phyloP scores from a whole-genome alignment of 2,797 vertebrate genomes.

The Buphagus erythrorhynchus region DNA sequence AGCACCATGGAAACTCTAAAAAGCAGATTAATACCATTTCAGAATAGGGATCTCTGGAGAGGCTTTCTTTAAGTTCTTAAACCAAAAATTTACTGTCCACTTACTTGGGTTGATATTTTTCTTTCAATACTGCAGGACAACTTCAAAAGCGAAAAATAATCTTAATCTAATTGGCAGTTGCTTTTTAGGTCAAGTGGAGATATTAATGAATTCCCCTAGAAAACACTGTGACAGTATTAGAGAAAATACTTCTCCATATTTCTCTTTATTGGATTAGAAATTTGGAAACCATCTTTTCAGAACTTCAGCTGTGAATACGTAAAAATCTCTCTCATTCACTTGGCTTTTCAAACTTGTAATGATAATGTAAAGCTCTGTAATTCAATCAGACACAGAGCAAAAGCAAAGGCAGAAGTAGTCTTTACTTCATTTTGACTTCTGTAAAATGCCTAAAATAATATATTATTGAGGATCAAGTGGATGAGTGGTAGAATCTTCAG shows the following conservation, averaged over 20 bases:
- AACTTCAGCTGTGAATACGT: not conserved
- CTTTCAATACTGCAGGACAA: not conserved
- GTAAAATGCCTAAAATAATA: not conserved
- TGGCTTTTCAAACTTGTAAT: not conserved
- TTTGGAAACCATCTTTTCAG: not conserved
- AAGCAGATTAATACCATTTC: not conserved
- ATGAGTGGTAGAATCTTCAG: not conserved
- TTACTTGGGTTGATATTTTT: not conserved
- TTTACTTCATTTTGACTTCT: not conserved
- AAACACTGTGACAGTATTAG: not conserved
- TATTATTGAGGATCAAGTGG: not conserved
- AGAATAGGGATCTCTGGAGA: not conserved
- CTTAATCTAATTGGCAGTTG: not conserved
- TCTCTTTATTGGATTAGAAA: not conserved
- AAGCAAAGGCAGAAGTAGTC: not conserved
- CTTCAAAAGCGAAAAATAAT: not conserved
- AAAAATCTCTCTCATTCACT: not conserved
- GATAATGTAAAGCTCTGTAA: not conserved
- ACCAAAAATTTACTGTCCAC: not conserved
- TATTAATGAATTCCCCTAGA: not conserved
- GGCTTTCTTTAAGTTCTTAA: not conserved
- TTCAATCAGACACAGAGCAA: not conserved
- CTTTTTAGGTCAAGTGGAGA: not conserved
- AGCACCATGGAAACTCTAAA: not conserved
- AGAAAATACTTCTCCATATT: not conserved